Conservation (phyloP, 2,888 invertebrate species). For the Poecilobothrus nobilitatus region DNA sequence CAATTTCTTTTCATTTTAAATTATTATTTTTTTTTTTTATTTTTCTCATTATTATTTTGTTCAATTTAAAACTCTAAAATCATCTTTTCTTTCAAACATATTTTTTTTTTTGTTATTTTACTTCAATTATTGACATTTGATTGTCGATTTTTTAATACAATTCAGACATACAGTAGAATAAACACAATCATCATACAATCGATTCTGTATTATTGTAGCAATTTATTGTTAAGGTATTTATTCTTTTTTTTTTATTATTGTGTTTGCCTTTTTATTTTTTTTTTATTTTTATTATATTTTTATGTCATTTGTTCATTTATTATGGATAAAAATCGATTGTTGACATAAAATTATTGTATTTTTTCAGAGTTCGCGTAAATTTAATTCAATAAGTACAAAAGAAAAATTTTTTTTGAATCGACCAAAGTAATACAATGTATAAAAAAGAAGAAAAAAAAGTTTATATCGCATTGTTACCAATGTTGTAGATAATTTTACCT, state of each 20-base stretch:
- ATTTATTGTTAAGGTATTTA: background rate
- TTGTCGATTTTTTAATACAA: background rate
- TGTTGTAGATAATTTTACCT: too few relatives aligned
- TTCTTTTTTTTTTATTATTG: background rate
- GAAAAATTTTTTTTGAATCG: too few relatives aligned
- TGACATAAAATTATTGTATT: background rate
- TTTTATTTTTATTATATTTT: background rate
- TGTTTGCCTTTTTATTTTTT: background rate
- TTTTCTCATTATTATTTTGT: background rate
- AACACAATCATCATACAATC: background rate
- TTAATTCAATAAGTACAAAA: too few relatives aligned
- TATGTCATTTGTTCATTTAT: background rate
- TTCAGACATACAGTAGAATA: background rate
- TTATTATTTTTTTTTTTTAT: background rate
- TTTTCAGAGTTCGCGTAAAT: background rate
- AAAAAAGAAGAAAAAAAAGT: too few relatives aligned
- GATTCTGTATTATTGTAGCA: background rate
- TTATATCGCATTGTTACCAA: too few relatives aligned
- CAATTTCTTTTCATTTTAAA: background rate
- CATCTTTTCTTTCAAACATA: too few relatives aligned
- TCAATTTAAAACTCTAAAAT: too few relatives aligned
- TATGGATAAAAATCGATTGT: conserved; percentile 1
- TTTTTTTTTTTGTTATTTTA: background rate
- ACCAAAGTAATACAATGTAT: too few relatives aligned
- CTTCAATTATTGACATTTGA: background rate